Evolutionary conservation across 92 coral and sea anemone species (phyloP), one percentile per base, ranked within the genome.

Genomic region (Epizoanthus scotinus): DNA sequence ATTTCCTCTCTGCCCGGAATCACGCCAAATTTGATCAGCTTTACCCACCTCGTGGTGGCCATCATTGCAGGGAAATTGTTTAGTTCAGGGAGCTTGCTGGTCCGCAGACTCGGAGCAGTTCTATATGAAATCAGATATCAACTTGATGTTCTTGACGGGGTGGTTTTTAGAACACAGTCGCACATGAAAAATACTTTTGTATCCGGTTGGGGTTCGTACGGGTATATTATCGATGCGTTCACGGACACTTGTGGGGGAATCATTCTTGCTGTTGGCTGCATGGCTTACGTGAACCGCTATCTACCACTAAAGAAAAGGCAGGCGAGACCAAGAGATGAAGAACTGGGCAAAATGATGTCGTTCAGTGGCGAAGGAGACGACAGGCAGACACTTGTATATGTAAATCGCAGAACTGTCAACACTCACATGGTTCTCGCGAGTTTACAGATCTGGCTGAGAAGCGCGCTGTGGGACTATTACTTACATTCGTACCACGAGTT

Each of bases 141-240:
- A 71, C 86, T 91, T n/a, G 98, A 94, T 38, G 78, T 94, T 29
- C 60, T 94, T 31, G 98, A 94, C 75, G 98, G 98, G 4, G 98
- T 94, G 0, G 92, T 94, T 7, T 94, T 82, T 78, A 82, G 98
- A 36, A 91, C 97, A 0, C 98, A 94, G 57, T 89, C 92, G 28
- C 86, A 94, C 53, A 83, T 92, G 87, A 89, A 82, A 38, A 73
- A 87, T 56, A 82, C 91, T 6, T 94, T 89, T 59, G 83, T 86
- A 40, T 89, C 95, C 1, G 98, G 92, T 21, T 94, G 96, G 93
- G 98, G 98, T 0, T 85, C 98, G 0, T 82, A 91, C 75, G 98
- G 98, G 5, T 94, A 94, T 65, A 64, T 94, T 26, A 72, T 94
- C 12, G 98, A 94, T 47, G 98, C 98, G 13, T 86, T 89, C 54